Base-by-base conservation (phyloP, 2,888 invertebrate genomes). In the Polia nebulosa region DNA sequence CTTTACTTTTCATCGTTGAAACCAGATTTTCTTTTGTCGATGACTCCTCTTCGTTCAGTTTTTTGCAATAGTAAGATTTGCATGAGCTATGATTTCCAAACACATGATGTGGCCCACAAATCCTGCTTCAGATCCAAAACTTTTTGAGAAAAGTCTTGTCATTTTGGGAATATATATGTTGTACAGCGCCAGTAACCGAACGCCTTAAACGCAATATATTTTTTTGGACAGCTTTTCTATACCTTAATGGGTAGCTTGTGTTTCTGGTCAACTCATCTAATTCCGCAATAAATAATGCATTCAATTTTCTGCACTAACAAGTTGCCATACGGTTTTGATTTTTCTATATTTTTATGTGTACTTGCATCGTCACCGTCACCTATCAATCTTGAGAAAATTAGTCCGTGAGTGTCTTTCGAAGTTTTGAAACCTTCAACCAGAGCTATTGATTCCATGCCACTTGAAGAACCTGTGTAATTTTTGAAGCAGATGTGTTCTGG, bases 391-490 rank as follows among this genome's bases (percentile, higher is more conserved):
- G 36, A 41, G 22, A 56, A 68, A 15, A 68, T 61, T 25, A 68
- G 45, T 45, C 45, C 22, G 0, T 51, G 39, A 17, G 29, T 61
- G 0, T 25, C 20, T 11, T 34, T 17, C 3, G 56, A 61, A 20
- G 32, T 17, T 51, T 68, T 68, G 41, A 68, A 68, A 13, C 68
- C 62, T 36, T 57, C 62, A n/a, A 57, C 68, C 13, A 62, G 25
- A 17, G 52, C 56, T 17, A 39, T 22, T 32, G 29, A 8, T 52
- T 68, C 68, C 68, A 68, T 62, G 25, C 13, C 41, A 52, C 45
- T 62, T 2, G 57, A 62, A 15, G 68, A 53, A 0, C 62, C 68
- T 1, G 34, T 22, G 13, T 68, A 52, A 36, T 68, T 62, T 68
- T 62, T 56, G 29, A 51, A 51, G n/a, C n/a, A n/a, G 9, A n/a